These are phyloP conservation scores for Cacajao melanocephalus DNA, from an alignment of 2,797 vertebrate genomes.

Conservation along the genomic window DNA sequence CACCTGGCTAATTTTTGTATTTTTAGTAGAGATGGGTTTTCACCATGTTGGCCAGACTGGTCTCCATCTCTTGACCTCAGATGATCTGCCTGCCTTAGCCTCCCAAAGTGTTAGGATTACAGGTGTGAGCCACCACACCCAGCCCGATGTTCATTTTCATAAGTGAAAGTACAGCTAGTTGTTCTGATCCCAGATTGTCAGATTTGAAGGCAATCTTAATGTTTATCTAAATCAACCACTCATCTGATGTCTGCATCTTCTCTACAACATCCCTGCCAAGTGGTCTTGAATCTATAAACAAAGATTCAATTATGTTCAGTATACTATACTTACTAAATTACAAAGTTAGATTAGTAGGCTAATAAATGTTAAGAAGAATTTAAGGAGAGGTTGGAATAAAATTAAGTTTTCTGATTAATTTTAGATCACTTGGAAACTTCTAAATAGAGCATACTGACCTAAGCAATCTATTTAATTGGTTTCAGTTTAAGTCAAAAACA, in stretches of 20 bases:
- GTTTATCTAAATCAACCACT: constrained; percentile 9
- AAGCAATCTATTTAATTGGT: constrained; percentile 41
- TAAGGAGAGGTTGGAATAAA: constrained; percentile 51
- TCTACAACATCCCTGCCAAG: constrained; percentile 10
- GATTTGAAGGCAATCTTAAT: not conserved
- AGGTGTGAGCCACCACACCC: too few relatives aligned
- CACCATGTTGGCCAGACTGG: not conserved
- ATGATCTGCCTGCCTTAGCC: not conserved
- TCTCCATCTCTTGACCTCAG: not conserved
- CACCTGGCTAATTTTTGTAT: not conserved
- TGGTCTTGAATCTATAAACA: constrained; percentile 56
- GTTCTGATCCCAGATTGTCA: not conserved
- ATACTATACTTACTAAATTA: constrained; percentile 50
- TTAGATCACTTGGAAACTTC: constrained; percentile 48
- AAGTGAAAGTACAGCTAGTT: not conserved
- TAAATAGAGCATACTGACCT: constrained; percentile 47
- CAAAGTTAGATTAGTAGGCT: constrained; percentile 47
- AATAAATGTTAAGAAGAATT: constrained; percentile 59
- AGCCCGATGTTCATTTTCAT: not conserved
- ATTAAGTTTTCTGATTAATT: constrained; percentile 47
- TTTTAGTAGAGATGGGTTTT: not conserved
- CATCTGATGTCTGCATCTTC: not conserved
- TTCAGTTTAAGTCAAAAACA: constrained; percentile 52
- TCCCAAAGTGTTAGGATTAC: not conserved
- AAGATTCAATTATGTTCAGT: constrained; percentile 17